Evolutionary conservation across 2,797 vertebrate species (phyloP).

Genomic region (Poeciliopsis paucimaculata): DNA sequence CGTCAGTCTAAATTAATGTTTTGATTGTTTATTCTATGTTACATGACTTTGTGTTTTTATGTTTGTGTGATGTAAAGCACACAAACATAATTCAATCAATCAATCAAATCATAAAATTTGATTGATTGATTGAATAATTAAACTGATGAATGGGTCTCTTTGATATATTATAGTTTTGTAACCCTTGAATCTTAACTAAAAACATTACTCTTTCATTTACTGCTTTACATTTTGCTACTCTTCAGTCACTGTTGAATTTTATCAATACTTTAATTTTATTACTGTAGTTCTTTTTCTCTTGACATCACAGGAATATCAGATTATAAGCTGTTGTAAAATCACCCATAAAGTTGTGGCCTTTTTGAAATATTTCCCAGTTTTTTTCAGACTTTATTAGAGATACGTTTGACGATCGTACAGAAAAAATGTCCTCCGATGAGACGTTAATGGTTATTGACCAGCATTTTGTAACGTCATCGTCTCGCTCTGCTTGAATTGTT

Average conservation of each 20-base stretch:
- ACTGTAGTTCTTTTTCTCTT: not conserved
- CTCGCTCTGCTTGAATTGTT: constrained; percentile 42
- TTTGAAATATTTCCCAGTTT: not conserved
- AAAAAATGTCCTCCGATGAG: not conserved
- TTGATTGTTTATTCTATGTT: no score
- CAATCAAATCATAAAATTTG: no score
- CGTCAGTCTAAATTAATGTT: no score
- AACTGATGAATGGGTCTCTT: no score
- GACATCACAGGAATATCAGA: not conserved
- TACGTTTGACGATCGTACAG: not conserved
- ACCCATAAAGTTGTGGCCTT: not conserved
- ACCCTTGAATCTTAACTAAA: not conserved
- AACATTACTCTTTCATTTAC: not conserved
- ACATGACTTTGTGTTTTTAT: no score
- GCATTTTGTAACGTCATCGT: constrained; percentile 33
- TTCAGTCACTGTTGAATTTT: not conserved
- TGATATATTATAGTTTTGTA: no score
- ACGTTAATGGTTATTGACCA: constrained; percentile 55
- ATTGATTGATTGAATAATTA: no score
- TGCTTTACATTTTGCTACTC: not conserved
- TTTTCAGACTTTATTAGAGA: not conserved
- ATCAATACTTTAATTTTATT: not conserved
- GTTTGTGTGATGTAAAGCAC: no score
- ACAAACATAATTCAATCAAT: no score
- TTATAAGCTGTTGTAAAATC: not conserved